Base-by-base conservation (phyloP, 2,888 invertebrate genomes). In the Aphidius colemani region DNA sequence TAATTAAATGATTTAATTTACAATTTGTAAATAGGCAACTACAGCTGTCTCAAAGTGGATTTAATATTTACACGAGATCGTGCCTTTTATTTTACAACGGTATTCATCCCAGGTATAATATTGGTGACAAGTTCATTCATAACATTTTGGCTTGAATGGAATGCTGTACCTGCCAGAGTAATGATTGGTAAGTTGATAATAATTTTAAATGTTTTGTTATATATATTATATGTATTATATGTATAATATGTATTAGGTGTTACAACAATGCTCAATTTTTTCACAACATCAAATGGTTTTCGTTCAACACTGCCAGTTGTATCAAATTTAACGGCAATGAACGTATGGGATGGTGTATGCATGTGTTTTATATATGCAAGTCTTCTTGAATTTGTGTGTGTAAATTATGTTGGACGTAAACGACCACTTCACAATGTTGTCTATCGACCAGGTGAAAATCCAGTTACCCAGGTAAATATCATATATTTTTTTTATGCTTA, bases 281-380 rank as follows among this genome's bases (percentile, higher is more conserved):
- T 96, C 90, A 96, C 95, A 76, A 96, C 95, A 80, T 94, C 94
- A 74, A 94, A 94, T 82, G 93, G 94, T 77, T 94, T 94, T 85
- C 91, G 94, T 79, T 93, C 93, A 75, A 95, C 95, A 59, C 86
- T 96, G 78, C 96, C 96, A 30, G 95, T 96, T 74, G 96, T 96
- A 69, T 95, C 95, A 61, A 95, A 96, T 84, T 84, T 96, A 76
- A 95, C 95, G 62, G 96, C 96, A 53, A 96, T 96, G 95, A 96
- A 96, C 85, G 94, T 96, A 59, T 96, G 96, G 96, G 96, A 96
- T 83, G 95, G 95, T 66, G 96, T 96, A 70, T 95, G 95, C 84
- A 95, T 95, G 95, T 95, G 95, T 84, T 96, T 96, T 87, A 96
- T 96, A 83, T 96, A 96, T 85, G 95, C 95, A 66, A 95, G 95